Evolutionary conservation across 1,140 invertebrate genomes (phyloP).

Genomic region (Ceratoteleas bidentatus): DNA sequence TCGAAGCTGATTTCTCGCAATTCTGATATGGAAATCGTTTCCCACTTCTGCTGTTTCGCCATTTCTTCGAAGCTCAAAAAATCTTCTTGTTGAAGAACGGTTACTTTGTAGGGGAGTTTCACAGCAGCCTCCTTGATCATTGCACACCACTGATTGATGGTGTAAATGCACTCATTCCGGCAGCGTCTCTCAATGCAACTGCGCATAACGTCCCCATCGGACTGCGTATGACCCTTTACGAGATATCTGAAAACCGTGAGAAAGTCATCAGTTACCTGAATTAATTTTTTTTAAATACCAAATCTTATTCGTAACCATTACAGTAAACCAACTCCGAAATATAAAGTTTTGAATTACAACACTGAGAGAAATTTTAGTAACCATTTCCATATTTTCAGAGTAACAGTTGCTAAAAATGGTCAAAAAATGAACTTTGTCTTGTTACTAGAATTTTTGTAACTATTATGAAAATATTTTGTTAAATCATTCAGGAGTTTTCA

Average conservation of each 20-base stretch:
- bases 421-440: too few relatives aligned
- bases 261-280: not conserved
- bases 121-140: slow-evolving; percentile 11
- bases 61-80: slow-evolving; percentile 6
- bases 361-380: too few relatives aligned
- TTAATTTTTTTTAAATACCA: not conserved
- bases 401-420: too few relatives aligned
- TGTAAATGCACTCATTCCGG: not conserved
- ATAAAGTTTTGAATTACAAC: too few relatives aligned
- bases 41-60: slow-evolving; percentile 1
- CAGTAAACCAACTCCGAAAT: too few relatives aligned
- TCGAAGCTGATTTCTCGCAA: slow-evolving; percentile 11
- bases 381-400: too few relatives aligned
- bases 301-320: too few relatives aligned
- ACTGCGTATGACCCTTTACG: slow-evolving; percentile 11
- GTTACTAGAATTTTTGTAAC: too few relatives aligned
- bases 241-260: slow-evolving; percentile 10
- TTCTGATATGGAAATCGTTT: slow-evolving; percentile 2
- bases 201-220: slow-evolving; percentile 5
- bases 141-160: not conserved
- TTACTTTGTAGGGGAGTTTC: slow-evolving; percentile 1
- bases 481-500: too few relatives aligned
- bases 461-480: too few relatives aligned
- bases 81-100: not conserved
- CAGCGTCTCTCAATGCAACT: slow-evolving; percentile 16